phyloP scores from a whole-genome alignment of 2,113 vertebrate species.

The Ramphastos sulfuratus region DNA sequence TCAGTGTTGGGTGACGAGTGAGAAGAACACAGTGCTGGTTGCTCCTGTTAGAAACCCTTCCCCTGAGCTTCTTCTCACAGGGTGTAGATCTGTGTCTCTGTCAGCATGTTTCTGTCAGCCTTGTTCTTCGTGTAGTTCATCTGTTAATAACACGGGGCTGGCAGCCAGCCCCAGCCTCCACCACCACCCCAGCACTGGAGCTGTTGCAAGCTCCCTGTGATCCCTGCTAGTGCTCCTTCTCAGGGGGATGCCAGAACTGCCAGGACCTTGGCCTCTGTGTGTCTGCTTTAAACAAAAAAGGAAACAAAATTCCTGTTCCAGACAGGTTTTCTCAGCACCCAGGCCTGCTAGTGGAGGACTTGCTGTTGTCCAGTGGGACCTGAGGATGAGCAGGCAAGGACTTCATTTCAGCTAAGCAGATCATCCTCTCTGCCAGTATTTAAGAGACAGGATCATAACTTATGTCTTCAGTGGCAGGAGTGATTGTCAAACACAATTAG shows the following conservation, averaged over 20 bases:
- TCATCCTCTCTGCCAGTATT: not conserved
- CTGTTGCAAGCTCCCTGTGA: not conserved
- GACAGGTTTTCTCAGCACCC: not conserved
- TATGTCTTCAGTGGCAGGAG: not conserved
- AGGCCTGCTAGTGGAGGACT: not conserved
- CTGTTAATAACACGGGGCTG: not conserved
- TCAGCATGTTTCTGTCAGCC: not conserved
- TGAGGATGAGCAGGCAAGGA: not conserved
- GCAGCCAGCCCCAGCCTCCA: not conserved
- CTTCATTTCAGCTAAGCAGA: slow-evolving; percentile 11
- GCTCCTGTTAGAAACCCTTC: not conserved
- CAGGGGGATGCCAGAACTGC: not conserved
- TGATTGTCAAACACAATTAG: slow-evolving; percentile 26
- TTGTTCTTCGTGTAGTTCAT: not conserved
- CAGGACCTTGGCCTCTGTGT: not conserved
- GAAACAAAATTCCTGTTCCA: not conserved
- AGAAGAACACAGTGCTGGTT: not conserved
- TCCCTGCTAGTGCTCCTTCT: not conserved
- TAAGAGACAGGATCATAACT: slow-evolving; percentile 24
- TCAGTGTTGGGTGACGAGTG: not conserved
- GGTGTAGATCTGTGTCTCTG: not conserved
- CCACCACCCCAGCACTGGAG: not conserved
- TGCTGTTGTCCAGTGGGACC: not conserved
- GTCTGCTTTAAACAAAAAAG: not conserved
- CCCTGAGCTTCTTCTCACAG: not conserved